These are phyloP conservation scores for Lasioglossum leucozonium DNA, from an alignment of 2,888 invertebrate genomes.

Conservation along the genomic window DNA sequence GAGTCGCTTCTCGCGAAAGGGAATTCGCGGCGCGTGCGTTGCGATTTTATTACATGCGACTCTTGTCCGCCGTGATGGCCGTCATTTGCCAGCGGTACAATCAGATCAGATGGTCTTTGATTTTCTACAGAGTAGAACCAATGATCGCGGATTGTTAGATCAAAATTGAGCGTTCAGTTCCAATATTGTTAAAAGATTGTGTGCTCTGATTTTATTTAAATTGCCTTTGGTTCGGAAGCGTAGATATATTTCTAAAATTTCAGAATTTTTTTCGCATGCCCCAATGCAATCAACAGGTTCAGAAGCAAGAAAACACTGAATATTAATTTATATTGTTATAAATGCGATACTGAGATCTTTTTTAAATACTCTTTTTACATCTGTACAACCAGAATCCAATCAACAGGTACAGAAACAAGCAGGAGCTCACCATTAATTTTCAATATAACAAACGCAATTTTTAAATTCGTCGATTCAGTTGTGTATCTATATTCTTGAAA, in stretches of 20 bases:
- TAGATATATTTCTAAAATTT: too few species aligned
- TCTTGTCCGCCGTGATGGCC: not conserved
- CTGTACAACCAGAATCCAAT: not conserved
- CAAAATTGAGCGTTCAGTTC: too few species aligned
- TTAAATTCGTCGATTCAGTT: not conserved
- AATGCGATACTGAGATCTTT: too few species aligned
- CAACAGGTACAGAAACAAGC: not conserved
- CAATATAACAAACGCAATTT: not conserved
- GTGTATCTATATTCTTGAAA: not conserved
- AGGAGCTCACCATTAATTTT: not conserved
- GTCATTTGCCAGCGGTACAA: not conserved
- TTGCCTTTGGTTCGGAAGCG: too few species aligned
- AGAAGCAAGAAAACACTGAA: too few species aligned
- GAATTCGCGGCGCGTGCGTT: not conserved
- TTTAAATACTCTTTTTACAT: too few species aligned
- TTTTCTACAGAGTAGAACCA: not conserved
- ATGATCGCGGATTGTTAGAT: too few species aligned
- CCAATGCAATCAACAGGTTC: too few species aligned
- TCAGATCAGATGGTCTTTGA: not conserved
- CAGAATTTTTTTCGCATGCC: not conserved
- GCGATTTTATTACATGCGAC: not conserved
- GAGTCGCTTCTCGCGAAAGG: not conserved
- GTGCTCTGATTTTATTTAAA: too few species aligned
- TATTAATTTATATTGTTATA: too few species aligned
- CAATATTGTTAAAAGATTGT: too few species aligned